These are phyloP conservation scores for Stenolophus ochropezus DNA, from an alignment of 2,888 invertebrate genomes.

Conservation along the genomic window DNA sequence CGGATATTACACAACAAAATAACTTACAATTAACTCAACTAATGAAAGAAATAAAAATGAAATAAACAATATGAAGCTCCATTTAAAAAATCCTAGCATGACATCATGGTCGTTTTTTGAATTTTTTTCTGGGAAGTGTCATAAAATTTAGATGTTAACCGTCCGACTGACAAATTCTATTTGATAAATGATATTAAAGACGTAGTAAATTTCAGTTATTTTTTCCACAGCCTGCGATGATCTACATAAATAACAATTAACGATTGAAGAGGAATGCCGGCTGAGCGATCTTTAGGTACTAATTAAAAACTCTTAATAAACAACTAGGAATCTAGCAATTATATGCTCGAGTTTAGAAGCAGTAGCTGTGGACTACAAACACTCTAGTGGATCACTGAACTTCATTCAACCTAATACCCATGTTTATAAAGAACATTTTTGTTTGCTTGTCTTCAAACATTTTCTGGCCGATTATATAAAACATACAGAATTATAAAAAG, in stretches of 20 bases:
- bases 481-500: constrained; percentile 26
- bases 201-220: constrained; percentile 52
- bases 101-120: constrained; percentile 24
- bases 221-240: constrained; percentile 38
- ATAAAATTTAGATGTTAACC: constrained; percentile 52
- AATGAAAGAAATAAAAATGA: constrained; percentile 38
- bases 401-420: neutral
- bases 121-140: constrained; percentile 45
- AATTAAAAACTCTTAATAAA: constrained; percentile 57
- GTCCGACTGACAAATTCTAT: constrained; percentile 49
- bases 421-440: neutral
- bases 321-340: constrained; percentile 58
- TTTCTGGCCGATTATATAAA: neutral
- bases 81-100: constrained; percentile 25
- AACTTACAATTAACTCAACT: constrained; percentile 14
- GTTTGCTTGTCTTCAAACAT: neutral
- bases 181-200: constrained; percentile 54
- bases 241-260: constrained; percentile 58
- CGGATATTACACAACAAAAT: constrained; percentile 34
- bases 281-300: constrained; percentile 51
- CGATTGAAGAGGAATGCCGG: constrained; percentile 53
- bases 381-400: neutral
- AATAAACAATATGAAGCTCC: constrained; percentile 24
- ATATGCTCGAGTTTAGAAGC: constrained; percentile 39
- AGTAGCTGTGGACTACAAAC: constrained; percentile 18